Conservation (phyloP, 2,888 invertebrate species). For the Cantharis rufa region DNA sequence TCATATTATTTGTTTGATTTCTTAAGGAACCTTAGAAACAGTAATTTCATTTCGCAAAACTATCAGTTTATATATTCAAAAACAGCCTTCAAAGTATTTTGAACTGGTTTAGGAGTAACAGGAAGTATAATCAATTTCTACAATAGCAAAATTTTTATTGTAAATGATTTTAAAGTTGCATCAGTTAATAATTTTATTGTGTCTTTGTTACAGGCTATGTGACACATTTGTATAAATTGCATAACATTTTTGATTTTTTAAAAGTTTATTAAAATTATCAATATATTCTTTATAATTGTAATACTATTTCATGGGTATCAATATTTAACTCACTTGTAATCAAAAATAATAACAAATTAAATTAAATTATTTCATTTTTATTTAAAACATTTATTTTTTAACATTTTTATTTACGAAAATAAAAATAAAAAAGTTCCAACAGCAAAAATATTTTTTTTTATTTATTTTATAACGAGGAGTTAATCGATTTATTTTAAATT, state of each 20-base stretch:
- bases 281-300: too few species aligned
- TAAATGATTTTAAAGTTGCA: background rate
- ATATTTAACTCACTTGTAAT: too few species aligned
- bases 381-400: too few species aligned
- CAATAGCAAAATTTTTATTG: background rate
- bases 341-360: too few species aligned
- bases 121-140: background rate
- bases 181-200: background rate
- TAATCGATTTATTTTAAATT: too few species aligned
- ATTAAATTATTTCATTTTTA: too few species aligned
- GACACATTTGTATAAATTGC: background rate
- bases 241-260: background rate
- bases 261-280: background rate
- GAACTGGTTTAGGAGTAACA: background rate
- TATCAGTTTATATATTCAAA: background rate
- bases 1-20: background rate
- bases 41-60: background rate
- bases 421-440: too few species aligned
- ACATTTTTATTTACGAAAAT: too few species aligned
- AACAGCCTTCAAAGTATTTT: background rate
- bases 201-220: background rate
- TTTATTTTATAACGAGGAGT: too few species aligned
- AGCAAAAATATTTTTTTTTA: too few species aligned
- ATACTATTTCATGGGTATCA: too few species aligned
- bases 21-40: background rate